phyloP scores from a whole-genome alignment of 2,113 vertebrate genomes.

The Diphyllodes magnificus region DNA sequence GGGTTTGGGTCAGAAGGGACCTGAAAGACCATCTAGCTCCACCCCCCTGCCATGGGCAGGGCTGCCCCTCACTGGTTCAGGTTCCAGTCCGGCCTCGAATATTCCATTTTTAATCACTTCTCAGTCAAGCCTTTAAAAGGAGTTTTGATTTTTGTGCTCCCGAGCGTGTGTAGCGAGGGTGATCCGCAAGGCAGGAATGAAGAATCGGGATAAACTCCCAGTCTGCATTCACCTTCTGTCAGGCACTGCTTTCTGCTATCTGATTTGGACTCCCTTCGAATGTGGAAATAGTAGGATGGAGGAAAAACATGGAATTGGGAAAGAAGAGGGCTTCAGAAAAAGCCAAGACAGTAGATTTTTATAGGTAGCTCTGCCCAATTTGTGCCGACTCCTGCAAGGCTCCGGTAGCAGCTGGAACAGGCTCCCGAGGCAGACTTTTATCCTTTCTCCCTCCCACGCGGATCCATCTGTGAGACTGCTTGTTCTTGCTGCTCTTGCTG shows the following conservation, averaged over 20 bases:
- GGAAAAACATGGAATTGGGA: background rate
- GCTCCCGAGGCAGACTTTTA: constrained; percentile 52
- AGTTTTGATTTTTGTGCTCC: background rate
- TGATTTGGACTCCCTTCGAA: background rate
- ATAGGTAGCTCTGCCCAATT: constrained; percentile 19
- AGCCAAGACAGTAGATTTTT: background rate
- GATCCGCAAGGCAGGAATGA: background rate
- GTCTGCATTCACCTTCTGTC: background rate
- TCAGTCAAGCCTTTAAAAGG: background rate
- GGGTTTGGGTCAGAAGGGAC: background rate
- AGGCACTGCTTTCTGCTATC: background rate
- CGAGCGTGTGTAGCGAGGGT: background rate
- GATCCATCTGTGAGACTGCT: constrained; percentile 63
- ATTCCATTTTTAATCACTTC: background rate
- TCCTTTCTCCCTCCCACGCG: constrained; percentile 57
- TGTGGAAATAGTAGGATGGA: background rate
- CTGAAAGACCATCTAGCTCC: background rate
- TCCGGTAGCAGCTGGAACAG: constrained; percentile 46
- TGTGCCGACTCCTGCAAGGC: constrained; percentile 6
- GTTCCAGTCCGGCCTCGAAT: background rate
- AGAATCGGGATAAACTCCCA: background rate
- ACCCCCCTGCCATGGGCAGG: background rate
- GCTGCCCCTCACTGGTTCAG: background rate
- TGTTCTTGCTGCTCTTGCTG: constrained; percentile 63
- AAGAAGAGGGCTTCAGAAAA: background rate